phyloP scores from a whole-genome alignment of 2,113 vertebrate species.

The Chascanopsetta lugubris region DNA sequence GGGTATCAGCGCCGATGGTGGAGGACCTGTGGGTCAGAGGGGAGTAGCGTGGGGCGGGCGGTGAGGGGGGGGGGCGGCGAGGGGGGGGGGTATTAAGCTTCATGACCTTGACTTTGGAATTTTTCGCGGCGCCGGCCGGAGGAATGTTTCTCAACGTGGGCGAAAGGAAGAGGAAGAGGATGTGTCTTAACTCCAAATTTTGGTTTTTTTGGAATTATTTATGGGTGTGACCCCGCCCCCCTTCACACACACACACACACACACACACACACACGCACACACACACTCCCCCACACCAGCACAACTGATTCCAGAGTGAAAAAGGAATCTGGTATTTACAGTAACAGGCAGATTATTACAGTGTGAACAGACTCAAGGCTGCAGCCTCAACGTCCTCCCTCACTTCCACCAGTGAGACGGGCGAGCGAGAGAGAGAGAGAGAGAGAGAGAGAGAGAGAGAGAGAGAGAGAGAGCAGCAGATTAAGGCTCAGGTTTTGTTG shows the following conservation, averaged over 20 bases:
- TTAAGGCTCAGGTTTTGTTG: no score
- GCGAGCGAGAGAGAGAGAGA: no score
- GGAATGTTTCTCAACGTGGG: constrained; percentile 47
- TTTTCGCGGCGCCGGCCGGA: constrained; percentile 31
- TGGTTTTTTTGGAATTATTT: no score
- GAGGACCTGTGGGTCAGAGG: constrained; percentile 3
- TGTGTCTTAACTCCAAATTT: constrained; percentile 14
- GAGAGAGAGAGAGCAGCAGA: no score
- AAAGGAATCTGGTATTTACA: constrained; percentile 58
- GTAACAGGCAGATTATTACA: constrained; percentile 46
- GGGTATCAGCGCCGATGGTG: constrained; percentile 9
- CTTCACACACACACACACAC: constrained; percentile 18
- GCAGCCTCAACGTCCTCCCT: constrained; percentile 3
- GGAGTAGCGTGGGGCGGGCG: neutral
- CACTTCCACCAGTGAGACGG: neutral
- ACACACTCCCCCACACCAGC: constrained; percentile 51
- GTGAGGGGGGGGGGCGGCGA: neutral
- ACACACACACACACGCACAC: constrained; percentile 10
- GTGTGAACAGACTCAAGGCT: constrained; percentile 57
- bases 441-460: no score
- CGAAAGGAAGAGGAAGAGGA: constrained; percentile 44
- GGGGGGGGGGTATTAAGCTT: constrained; percentile 8
- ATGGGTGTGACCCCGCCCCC: constrained; percentile 51
- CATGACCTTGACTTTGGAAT: constrained; percentile 55
- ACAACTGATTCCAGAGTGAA: constrained; percentile 40